phyloP scores from a whole-genome alignment of 2,888 invertebrate genomes.

The Acanthosepion lycidas region DNA sequence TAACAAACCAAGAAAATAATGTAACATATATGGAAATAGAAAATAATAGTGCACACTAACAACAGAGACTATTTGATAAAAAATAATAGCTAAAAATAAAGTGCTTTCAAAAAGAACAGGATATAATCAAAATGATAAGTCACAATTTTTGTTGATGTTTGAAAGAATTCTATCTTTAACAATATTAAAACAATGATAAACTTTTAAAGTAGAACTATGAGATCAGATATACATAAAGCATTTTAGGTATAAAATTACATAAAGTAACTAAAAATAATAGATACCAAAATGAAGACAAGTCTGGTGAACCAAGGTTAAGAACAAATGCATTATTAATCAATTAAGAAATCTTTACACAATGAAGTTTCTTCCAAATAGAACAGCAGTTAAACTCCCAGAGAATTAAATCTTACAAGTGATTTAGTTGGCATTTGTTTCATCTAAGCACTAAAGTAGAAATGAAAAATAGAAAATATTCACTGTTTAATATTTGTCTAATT shows the following conservation, averaged over 20 bases:
- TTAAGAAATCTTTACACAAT: too few species aligned
- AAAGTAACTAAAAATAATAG: neutral
- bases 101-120: neutral
- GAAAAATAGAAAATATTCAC: too few species aligned
- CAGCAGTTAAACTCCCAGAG: too few species aligned
- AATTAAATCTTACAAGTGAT: too few species aligned
- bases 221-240: neutral
- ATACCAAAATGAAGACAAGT: neutral
- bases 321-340: neutral
- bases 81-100: neutral
- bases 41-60: neutral
- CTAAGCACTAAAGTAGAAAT: too few species aligned
- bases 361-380: too few species aligned
- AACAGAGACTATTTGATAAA: neutral
- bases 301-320: neutral
- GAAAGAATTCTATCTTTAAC: neutral
- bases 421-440: too few species aligned
- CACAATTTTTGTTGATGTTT: neutral
- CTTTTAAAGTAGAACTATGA: neutral
- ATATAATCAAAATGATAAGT: neutral
- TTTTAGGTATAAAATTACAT: neutral
- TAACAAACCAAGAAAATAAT: neutral
- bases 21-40: neutral
- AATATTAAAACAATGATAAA: neutral
- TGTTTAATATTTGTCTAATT: too few species aligned